Percentiles rank a stretch among this genome's conserved stretches.
These are phyloP conservation scores for Dynastes maya DNA, from an alignment of 2,888 invertebrate genomes.

Conservation along the genomic window DNA sequence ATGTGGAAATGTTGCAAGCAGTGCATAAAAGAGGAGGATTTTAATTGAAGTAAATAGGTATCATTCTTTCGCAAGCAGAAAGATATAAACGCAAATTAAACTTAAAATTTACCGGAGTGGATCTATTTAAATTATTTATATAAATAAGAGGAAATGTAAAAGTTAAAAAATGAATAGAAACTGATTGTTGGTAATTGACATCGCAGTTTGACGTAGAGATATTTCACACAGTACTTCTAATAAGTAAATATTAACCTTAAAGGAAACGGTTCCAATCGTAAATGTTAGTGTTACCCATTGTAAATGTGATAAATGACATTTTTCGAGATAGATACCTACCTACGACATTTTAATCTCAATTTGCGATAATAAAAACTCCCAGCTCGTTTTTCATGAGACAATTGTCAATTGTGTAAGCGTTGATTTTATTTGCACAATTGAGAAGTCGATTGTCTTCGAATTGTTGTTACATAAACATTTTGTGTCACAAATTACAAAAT, in stretches of 20 bases:
- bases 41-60: background rate
- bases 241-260: constrained; percentile 19
- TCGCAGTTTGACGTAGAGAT: background rate
- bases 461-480: constrained; percentile 45
- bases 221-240: constrained; percentile 13
- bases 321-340: background rate
- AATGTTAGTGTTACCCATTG: background rate
- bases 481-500: constrained; percentile 43
- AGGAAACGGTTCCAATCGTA: background rate
- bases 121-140: background rate
- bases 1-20: constrained; percentile 26
- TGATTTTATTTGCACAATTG: constrained; percentile 24
- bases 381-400: no score
- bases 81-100: background rate
- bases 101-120: background rate
- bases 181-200: background rate
- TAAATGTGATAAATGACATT: background rate
- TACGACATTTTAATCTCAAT: no score
- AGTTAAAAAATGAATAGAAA: background rate
- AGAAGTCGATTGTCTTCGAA: constrained; percentile 7
- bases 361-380: no score
- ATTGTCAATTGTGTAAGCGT: background rate
- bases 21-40: constrained; percentile 20
- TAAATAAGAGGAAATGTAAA: background rate
- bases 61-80: background rate